phyloP scores from a whole-genome alignment of 2,797 vertebrate genomes.

The Denticeps clupeoides region DNA sequence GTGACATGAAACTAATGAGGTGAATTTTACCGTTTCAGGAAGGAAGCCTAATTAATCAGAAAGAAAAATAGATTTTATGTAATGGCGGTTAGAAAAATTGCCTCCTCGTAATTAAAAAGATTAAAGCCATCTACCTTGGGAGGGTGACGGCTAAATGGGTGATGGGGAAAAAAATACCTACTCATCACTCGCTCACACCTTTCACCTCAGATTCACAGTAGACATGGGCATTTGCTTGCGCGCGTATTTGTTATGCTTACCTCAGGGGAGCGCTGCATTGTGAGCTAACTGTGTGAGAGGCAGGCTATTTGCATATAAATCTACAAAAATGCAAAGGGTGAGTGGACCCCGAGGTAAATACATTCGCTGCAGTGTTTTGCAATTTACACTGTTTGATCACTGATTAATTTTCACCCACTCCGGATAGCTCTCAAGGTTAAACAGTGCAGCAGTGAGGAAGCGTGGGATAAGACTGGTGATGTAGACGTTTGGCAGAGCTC shows the following conservation, averaged over 20 bases:
- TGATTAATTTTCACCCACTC: no score
- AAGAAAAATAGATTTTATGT: conserved; percentile 28
- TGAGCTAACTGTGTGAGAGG: no score
- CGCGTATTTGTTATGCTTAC: conserved; percentile 10
- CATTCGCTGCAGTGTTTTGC: no score
- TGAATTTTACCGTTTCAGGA: conserved; percentile 15
- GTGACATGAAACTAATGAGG: conserved; percentile 4
- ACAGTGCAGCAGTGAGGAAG: no score
- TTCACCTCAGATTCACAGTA: neutral
- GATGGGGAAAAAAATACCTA: conserved; percentile 15
- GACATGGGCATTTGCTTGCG: neutral
- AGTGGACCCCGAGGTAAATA: no score
- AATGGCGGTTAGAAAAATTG: conserved; percentile 25
- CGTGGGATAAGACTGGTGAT: no score
- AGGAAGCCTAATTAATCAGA: conserved; percentile 29
- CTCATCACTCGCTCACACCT: conserved; percentile 16
- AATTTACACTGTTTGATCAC: no score
- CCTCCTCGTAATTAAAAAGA: conserved; percentile 30
- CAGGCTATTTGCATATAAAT: no score
- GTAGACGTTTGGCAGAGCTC: no score
- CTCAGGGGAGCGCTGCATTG: neutral
- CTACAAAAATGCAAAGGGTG: no score
- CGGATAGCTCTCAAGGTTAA: no score
- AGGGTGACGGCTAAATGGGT: conserved; percentile 27
- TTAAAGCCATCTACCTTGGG: conserved; percentile 33